Base-by-base conservation (phyloP, 1,140 invertebrate species). In the Calephelis nemesis region DNA sequence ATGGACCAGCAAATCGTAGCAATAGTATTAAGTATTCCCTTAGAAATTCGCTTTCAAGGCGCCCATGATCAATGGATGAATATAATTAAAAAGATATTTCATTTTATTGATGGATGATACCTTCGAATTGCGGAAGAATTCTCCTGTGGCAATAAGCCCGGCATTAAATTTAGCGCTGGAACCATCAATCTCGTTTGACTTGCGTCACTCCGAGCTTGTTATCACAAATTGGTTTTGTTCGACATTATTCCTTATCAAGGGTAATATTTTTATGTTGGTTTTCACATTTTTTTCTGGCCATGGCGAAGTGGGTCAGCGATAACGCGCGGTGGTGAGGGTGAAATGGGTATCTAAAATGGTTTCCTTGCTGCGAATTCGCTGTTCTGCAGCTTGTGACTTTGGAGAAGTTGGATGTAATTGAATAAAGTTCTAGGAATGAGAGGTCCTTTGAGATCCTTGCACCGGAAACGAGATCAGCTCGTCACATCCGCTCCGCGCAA, bases 151-250 rank as follows among this genome's bases (percentile, higher is more conserved):
- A 60, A 60, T 60, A 60, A 60, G 54, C 10, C 54, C 54, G 54
- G 54, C 39, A 60, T 60, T 60, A 60, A 60, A 39, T 58, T 60
- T 60, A 39, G 54, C 54, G 54, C 12, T 12, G 54, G 19, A 39
- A 60, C 30, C 54, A 40, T 60, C 54, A 60, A 60, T 60, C 54
- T 60, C 54, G 54, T 60, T 60, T 60, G 54, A 60, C 54, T 60
- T 60, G 52, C 52, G 52, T 58, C 52, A 58, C 52, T 58, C 15
- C 15, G 52, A 58, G 30, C 52, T 58, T 58, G 52, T 58, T 58
- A 58, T 58, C 52, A 58, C 52, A 58, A 58, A 58, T 58, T 58
- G 52, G 52, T 58, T 58, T 58, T 58, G 52, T 58, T 58, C 52
- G 52, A 58, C 52, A 58, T 58, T 58, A 58, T 30, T 58, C 19